Percentiles rank a stretch among this genome's conserved stretches.
phyloP scores from a whole-genome alignment of 2,113 vertebrate genomes.

The Montifringilla adamsi region DNA sequence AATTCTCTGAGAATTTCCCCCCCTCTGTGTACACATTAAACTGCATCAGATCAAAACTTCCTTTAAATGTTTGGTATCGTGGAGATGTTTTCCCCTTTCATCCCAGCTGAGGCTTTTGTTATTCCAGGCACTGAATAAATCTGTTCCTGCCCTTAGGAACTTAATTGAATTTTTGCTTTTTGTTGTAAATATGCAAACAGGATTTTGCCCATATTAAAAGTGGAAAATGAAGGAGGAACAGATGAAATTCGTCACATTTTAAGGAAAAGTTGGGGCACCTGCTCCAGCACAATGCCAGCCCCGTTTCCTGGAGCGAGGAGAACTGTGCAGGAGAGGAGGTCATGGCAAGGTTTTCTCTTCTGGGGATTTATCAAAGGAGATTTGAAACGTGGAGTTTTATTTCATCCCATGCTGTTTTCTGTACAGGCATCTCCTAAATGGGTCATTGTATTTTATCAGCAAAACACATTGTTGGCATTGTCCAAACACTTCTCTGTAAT shows the following conservation, averaged over 20 bases:
- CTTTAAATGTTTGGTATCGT: not conserved
- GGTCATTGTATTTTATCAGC: not conserved
- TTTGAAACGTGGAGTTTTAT: not conserved
- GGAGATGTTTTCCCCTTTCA: not conserved
- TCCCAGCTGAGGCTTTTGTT: constrained; percentile 12
- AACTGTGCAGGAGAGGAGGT: not conserved
- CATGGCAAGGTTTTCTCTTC: not conserved
- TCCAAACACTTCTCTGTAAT: constrained; percentile 11
- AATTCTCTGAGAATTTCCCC: not conserved
- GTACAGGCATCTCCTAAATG: not conserved
- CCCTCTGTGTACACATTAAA: not conserved
- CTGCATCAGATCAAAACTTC: not conserved
- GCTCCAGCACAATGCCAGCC: not conserved
- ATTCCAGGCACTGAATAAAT: not conserved
- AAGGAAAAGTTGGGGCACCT: not conserved
- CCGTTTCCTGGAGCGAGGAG: not conserved
- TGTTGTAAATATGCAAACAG: not conserved
- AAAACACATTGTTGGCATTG: not conserved
- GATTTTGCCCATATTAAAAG: not conserved
- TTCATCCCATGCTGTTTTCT: not conserved
- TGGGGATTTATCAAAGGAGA: not conserved
- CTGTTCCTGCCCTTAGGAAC: constrained; percentile 13
- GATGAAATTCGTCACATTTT: not conserved
- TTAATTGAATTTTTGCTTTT: not conserved
- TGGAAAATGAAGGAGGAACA: not conserved